Percentiles rank a stretch among this genome's conserved stretches.
Conservation (phyloP, 53 echinoderm and acorn worm species). For the Echinometra lucunter region DNA sequence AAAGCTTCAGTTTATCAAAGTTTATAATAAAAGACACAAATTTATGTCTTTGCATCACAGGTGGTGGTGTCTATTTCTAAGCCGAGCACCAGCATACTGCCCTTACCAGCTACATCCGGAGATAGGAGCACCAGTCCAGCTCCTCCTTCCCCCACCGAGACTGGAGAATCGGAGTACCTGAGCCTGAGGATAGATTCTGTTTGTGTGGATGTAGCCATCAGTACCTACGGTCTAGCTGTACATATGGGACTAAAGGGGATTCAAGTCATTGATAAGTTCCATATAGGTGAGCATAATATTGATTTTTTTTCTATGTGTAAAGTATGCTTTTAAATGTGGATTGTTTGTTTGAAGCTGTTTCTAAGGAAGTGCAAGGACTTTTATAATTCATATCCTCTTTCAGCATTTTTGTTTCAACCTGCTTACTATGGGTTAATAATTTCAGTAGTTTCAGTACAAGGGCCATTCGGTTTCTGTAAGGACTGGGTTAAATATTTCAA, state of each 20-base stretch:
- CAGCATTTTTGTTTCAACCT: too few species aligned
- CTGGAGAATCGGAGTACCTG: slow-evolving; percentile 86
- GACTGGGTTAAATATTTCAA: too few species aligned
- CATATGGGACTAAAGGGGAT: slow-evolving; percentile 92
- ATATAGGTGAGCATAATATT: slow-evolving; percentile 79
- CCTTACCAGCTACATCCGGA: not conserved
- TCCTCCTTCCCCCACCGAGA: slow-evolving; percentile 66
- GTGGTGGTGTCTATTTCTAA: slow-evolving; percentile 84
- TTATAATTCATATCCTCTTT: too few species aligned
- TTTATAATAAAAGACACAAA: not conserved
- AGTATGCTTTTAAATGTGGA: too few species aligned
- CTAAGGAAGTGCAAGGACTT: too few species aligned
- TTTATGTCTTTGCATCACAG: slow-evolving; percentile 35
- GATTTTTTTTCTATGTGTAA: too few species aligned
- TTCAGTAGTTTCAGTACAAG: too few species aligned
- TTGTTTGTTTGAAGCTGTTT: too few species aligned
- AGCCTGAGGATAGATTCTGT: slow-evolving; percentile 92
- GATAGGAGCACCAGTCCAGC: slow-evolving; percentile 49
- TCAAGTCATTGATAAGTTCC: slow-evolving; percentile 93
- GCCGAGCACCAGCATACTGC: slow-evolving; percentile 15
- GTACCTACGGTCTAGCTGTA: slow-evolving; percentile 85
- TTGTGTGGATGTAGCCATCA: slow-evolving; percentile 90
- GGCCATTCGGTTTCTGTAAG: too few species aligned
- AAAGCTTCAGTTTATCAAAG: too few species aligned
- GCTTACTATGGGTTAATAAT: too few species aligned